These are phyloP conservation scores for Aethes cnicana DNA, from an alignment of 2,888 invertebrate genomes.

Conservation along the genomic window DNA sequence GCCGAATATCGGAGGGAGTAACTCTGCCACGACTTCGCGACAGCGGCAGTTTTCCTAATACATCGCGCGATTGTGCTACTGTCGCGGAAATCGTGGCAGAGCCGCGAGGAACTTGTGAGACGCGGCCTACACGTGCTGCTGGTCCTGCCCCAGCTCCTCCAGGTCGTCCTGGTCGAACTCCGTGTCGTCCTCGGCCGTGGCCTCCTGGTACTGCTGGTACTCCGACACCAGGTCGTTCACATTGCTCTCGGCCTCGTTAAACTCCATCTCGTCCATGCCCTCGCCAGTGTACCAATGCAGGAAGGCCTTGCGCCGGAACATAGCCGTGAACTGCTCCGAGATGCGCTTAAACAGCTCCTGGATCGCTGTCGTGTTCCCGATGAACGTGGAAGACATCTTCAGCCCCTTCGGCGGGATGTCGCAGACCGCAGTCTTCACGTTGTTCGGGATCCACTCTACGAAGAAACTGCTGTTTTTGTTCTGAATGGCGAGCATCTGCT, in stretches of 20 bases:
- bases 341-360: constrained; percentile 95
- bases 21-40: too few species aligned
- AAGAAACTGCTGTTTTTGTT: constrained; percentile 91
- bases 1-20: too few species aligned
- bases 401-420: constrained; percentile 89
- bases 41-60: too few species aligned
- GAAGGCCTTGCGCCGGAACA: constrained; percentile 98
- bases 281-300: constrained; percentile 99
- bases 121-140: constrained; percentile 64
- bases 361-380: constrained; percentile 93
- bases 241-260: constrained; percentile 97
- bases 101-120: too few species aligned
- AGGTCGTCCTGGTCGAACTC: constrained; percentile 92
- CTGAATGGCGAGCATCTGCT: constrained; percentile 93
- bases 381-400: constrained; percentile 94
- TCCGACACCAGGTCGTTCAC: constrained; percentile 95
- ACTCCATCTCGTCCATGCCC: constrained; percentile 99
- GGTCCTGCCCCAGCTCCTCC: constrained; percentile 84
- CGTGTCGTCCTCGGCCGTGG: constrained; percentile 93
- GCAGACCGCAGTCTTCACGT: constrained; percentile 91
- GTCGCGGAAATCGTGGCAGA: too few species aligned
- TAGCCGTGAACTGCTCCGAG: constrained; percentile 93
- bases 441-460: constrained; percentile 92
- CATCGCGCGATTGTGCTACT: too few species aligned
- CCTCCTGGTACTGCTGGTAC: constrained; percentile 97